Base-by-base conservation (phyloP, 2,113 vertebrate genomes). In the Trachemys scripta region DNA sequence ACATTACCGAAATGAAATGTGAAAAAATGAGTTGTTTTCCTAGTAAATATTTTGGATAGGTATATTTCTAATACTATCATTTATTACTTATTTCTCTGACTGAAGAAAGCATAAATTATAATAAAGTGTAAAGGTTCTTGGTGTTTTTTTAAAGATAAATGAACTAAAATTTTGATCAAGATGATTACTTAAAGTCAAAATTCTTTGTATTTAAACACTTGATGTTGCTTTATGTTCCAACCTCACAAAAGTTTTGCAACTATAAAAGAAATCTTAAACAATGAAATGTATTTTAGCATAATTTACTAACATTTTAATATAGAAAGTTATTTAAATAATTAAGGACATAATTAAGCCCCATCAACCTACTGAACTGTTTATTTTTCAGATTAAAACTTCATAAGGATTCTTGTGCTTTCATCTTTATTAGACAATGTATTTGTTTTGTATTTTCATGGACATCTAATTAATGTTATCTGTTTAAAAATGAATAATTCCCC, bases 301-400 rank as follows among this genome's bases (percentile, higher is more conserved):
- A 97, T 95, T 96, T 92, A 96, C 19, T 94, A 86, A 95, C 90
- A 92, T 95, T 98, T 97, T 97, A 97, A 97, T 97, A 98, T 49
- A 97, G 92, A 97, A 98, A 98, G 82, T 95, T 38, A 98, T 98
- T 97, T 98, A 98, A 97, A 94, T 95, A 93, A 95, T 88, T 96
- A 95, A 97, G 94, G 88, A 96, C 79, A 94, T 96, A 98, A 98
- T 98, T 98, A 98, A 98, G 94, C 84, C 95, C 95, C 96, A 97
- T 98, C 96, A 96, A 97, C 97, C 96, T 94, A 96, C 92, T 38
- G 80, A 96, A 92, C 87, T 98, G 94, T 98, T 98, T 98, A 96
- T 96, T 98, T 98, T 97, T 97, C 96, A 98, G 92, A 98, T 98
- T 97, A 97, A 98, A 98, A 98, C 97, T 98, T 97, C 96, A 97